Evolutionary conservation across 2,797 vertebrate species (phyloP), one percentile per base, ranked within the genome.

Genomic region (Pitangus sulphuratus): DNA sequence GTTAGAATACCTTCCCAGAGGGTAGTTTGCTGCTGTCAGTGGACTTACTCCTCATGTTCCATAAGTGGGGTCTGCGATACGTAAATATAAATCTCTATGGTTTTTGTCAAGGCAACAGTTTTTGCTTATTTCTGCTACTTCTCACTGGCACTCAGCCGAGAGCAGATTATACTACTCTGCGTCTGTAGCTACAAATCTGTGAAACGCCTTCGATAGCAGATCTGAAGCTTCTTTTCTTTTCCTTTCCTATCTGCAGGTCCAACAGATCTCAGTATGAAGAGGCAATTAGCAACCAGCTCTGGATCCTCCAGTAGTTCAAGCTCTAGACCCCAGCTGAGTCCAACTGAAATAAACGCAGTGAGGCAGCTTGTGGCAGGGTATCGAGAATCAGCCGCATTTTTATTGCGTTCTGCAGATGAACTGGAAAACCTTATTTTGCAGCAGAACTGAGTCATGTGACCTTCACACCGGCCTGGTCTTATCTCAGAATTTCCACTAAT

Each of bases 391-490:
- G 98, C 98, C 12, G 98, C 98, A 2, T 98, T 98, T 96, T 94
- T 98, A 89, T 70, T 98, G 88, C 98, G 98, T 89, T 98, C 98
- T 40, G 98, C 98, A 84, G 98, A 98, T 87, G 98, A 98, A 98
- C 98, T 98, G 95, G 98, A 98, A 98, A 98, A 98, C 97, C 98
- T 98, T 77, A 98, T 98, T 97, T 98, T 98, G 96, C 98, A 98
- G 97, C 98, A 98, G 98, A 98, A 98, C 98, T 98, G 98, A 98
- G 95, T 97, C 97, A 89, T 20, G 89, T 64, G 94, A 97, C 66
- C 95, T 95, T 95, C 96, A 83, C 93, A 92, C 89, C 81, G 92
- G 95, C 93, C 92, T 97, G 96, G 93, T 97, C 97, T 97, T 97
- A 91, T 96, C 96, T 97, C 94, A 97, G 97, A 98, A 96, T 98